Base-by-base conservation (phyloP, 2,113 vertebrate species). In the Mormyrus iriodes region DNA sequence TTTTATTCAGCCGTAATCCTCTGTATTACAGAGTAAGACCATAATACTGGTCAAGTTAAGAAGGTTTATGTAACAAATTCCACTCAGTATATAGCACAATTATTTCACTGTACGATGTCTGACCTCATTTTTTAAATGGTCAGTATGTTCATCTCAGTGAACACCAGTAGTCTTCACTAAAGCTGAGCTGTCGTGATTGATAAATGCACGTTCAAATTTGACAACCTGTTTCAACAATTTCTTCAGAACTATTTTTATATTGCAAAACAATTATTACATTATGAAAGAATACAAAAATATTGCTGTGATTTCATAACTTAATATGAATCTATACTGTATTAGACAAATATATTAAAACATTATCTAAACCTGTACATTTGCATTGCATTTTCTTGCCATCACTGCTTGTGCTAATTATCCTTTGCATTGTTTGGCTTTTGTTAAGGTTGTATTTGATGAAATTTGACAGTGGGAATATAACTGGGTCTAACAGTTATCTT, bases 41-140 rank as follows among this genome's bases (percentile, higher is more conserved):
- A 79, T 79, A 79, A 76, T 31, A 76, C 31, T 76, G 69, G 44
- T 27, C 46, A 48, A 7, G 42, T 24, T 46, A 48, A 48, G 24
- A 46, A 48, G 46, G 44, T 46, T 84, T 85, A 85, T 85, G 24
- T 85, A 49, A 85, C 42, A 85, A 85, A 49, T 51, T 85, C 83
- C 44, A 51, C 10, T 85, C 24, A 7, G 73, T 79, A 5, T 39
- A 42, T 2, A 39, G 73, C 35, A 76, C 73, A 39, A 5, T 76
- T 76, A 35, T 76, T 39, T 2, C 35, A 42, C 35, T 39, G 73
- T 76, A 42, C 9, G 35, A 12, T 42, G 73, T 10, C 61, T 79
- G 73, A 19, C 35, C 35, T 31, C 27, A 17, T 39, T 76, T n/a
- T 73, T 39, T 21, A 19, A 79, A 79, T 42, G 35, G 7, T 19